Conservation (phyloP, 2,888 invertebrate species). For the Tenthredo mesomela region DNA sequence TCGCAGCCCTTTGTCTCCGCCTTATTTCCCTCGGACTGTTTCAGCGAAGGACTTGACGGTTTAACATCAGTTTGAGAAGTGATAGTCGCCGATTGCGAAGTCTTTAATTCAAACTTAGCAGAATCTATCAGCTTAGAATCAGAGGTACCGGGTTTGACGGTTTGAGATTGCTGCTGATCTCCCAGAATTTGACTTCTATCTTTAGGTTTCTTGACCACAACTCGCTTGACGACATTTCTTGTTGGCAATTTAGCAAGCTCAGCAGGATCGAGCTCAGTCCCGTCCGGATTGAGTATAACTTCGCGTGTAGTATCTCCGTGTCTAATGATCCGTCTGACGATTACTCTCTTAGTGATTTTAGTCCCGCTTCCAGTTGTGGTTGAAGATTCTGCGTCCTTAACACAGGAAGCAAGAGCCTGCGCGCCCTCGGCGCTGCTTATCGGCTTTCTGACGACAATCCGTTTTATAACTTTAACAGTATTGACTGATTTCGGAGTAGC, state of each 20-base stretch:
- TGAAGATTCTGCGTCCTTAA: conserved; percentile 62
- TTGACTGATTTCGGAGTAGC: conserved; percentile 64
- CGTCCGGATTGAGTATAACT: conserved; percentile 76
- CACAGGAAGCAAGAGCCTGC: conserved; percentile 56
- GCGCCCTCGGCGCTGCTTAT: conserved; percentile 59
- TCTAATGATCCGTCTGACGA: conserved; percentile 75
- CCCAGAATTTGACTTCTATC: conserved; percentile 68
- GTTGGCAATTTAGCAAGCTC: conserved; percentile 75
- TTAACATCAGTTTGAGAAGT: conserved; percentile 55
- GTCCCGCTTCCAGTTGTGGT: conserved; percentile 59
- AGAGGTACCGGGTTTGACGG: conserved; percentile 31
- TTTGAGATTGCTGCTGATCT: conserved; percentile 24
- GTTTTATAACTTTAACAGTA: conserved; percentile 75
- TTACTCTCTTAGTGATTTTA: conserved; percentile 73
- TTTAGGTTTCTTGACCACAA: conserved; percentile 73
- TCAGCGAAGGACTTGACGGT: conserved; percentile 53
- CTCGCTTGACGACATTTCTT: conserved; percentile 75
- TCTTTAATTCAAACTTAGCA: conserved; percentile 71
- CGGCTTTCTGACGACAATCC: conserved; percentile 74
- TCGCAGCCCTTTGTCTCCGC: conserved; percentile 17
- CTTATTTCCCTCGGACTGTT: conserved; percentile 56
- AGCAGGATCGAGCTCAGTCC: conserved; percentile 74
- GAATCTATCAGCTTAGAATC: conserved; percentile 60
- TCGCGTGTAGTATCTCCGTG: conserved; percentile 75
- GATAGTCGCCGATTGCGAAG: conserved; percentile 63